Evolutionary conservation across 2,797 vertebrate species (phyloP).

Genomic region (Lates japonicus): DNA sequence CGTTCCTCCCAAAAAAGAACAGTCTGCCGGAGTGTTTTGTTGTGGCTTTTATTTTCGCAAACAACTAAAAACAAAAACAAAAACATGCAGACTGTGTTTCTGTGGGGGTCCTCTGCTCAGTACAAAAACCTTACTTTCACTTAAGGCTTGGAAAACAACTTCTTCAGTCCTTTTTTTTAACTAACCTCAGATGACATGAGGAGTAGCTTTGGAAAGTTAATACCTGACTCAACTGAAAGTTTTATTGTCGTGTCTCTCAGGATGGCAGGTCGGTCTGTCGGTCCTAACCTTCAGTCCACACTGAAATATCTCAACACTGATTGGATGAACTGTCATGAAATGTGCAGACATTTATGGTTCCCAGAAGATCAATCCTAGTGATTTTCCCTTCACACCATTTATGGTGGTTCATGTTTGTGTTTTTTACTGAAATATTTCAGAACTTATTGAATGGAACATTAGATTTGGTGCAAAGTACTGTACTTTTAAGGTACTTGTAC

Average conservation of each 20-base stretch:
- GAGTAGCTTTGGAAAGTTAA: neutral
- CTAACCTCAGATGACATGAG: neutral
- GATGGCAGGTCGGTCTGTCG: no score
- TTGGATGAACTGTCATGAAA: neutral
- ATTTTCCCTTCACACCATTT: no score
- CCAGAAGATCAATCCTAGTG: no score
- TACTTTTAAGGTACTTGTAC: no score
- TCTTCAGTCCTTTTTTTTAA: neutral
- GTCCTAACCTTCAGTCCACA: no score
- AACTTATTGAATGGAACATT: no score
- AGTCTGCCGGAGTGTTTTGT: constrained; percentile 2
- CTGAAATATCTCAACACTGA: neutral
- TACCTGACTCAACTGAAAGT: neutral
- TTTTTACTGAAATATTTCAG: no score
- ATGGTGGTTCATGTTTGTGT: no score
- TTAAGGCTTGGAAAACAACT: constrained; percentile 2
- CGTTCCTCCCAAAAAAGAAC: constrained; percentile 29
- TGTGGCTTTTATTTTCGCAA: constrained; percentile 29
- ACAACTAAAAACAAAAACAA: neutral
- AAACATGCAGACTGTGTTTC: neutral
- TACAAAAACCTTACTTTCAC: constrained; percentile 9
- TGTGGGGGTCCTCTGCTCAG: neutral
- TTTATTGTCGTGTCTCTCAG: no score
- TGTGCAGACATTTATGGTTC: no score
- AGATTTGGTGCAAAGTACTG: no score